Evolutionary conservation across 2,797 vertebrate genomes (phyloP), one percentile per base, ranked within the genome.

Genomic region (Sebastes itinus): DNA sequence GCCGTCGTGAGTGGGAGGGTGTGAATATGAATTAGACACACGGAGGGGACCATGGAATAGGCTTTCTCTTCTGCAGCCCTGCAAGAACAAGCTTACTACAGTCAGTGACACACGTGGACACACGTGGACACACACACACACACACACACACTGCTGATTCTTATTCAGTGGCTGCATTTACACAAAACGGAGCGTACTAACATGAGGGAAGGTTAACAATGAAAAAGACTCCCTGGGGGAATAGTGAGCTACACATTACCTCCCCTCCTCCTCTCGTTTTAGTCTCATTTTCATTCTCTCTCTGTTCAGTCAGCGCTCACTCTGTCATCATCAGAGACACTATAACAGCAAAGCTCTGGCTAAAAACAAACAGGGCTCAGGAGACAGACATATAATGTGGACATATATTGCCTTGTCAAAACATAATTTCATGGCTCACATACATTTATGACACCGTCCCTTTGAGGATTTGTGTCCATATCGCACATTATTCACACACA

Each of bases 11-110:
- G 80, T 78, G 66, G 77, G 74, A 81, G 78, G 64, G 56, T 75
- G 83, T 76, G 87, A 82, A 81, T 77, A 71, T 59, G 28, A 67
- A 71, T 81, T 28, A 61, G 46, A 80, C 27, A 62, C 62, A 73
- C 16, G 16, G 7, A 69, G 52, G 55, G 63, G 20, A 72, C 16
- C 3, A 23, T 61, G 73, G 77, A 74, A 63, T 59, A 30, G n/a
- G 22, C 11, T 71, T 62, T 22, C 14, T 73, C 30, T 58, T 68
- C 30, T 58, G 61, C 58, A 72, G 61, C 60, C 65, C 67, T 23
- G 54, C 54, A 62, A 61, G 33, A 72, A 59, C 25, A 64, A 28
- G 35, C n/a, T 54, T 35, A 62, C 18, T 58, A 27, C 58, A 79
- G 25, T 63, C 46, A 75, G 30, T 67, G 23, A 78, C 22, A 79